Conservation (phyloP, 2,797 vertebrate genomes). For the Thunnus albacares region DNA sequence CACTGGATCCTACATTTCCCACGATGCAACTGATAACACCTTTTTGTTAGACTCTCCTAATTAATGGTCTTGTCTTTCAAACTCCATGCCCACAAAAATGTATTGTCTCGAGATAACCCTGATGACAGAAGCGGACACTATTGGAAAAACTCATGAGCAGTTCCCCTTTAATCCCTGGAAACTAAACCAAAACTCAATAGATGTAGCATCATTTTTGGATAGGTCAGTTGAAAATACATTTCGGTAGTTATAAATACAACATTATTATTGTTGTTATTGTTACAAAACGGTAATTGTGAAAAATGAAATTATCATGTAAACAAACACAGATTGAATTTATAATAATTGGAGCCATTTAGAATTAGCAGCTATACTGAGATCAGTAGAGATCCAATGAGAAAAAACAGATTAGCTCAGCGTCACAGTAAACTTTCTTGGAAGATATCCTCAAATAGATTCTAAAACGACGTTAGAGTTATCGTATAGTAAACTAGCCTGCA, state of each 20-base stretch:
- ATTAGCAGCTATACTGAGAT: neutral
- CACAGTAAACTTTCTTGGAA: neutral
- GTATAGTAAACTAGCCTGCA: neutral
- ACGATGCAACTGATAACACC: neutral
- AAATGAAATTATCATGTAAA: neutral
- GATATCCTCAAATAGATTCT: neutral
- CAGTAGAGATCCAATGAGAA: neutral
- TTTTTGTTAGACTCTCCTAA: neutral
- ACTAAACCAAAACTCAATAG: neutral
- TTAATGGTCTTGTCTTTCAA: neutral
- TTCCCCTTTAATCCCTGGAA: constrained; percentile 19
- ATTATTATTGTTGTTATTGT: neutral
- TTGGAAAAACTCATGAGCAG: constrained; percentile 12
- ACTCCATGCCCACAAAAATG: neutral
- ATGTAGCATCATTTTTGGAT: neutral
- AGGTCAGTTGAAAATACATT: neutral
- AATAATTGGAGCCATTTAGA: neutral
- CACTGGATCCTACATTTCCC: constrained; percentile 17
- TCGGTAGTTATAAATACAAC: neutral
- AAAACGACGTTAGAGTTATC: neutral
- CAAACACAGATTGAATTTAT: neutral
- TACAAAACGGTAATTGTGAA: neutral
- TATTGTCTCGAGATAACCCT: neutral
- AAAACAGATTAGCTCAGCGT: neutral
- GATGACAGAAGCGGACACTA: neutral